A percentile compares a stretch with the other conserved stretches of the same genome.
Conservation (phyloP, 2,113 vertebrate genomes). For the Macrotus californicus region DNA sequence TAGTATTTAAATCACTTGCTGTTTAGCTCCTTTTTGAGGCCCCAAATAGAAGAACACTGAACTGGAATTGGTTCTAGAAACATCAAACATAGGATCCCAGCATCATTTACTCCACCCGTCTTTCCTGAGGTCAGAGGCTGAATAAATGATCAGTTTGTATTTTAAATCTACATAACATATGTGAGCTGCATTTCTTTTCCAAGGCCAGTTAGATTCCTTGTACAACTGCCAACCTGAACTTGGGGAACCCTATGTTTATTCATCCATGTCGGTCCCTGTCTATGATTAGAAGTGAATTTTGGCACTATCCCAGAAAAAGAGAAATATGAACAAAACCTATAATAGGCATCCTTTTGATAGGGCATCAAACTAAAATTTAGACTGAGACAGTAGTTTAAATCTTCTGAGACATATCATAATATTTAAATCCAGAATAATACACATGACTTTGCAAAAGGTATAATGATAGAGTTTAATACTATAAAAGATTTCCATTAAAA, state of each 20-base stretch:
- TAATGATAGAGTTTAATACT: neutral
- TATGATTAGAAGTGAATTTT: neutral
- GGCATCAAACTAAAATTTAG: neutral
- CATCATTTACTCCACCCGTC: fast-evolving
- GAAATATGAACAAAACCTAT: neutral
- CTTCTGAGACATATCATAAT: neutral
- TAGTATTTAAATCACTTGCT: neutral
- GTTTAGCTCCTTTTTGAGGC: neutral
- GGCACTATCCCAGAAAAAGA: neutral
- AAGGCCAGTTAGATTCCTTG: neutral
- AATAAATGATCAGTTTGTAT: neutral
- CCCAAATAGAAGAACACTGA: neutral
- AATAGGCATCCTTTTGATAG: neutral
- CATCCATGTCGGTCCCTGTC: neutral
- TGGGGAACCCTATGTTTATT: neutral
- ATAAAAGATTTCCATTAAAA: slow-evolving; percentile 39
- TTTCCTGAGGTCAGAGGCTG: neutral
- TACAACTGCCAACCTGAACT: neutral
- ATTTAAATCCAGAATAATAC: neutral
- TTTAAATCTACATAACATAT: neutral
- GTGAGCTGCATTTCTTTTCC: fast-evolving
- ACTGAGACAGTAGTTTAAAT: neutral
- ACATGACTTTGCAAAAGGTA: neutral
- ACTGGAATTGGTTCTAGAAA: neutral
- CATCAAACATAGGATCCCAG: neutral